Percentiles rank a stretch among this genome's conserved stretches.
Conservation (phyloP, 1,140 invertebrate species). For the Hycleus phaleratus region DNA sequence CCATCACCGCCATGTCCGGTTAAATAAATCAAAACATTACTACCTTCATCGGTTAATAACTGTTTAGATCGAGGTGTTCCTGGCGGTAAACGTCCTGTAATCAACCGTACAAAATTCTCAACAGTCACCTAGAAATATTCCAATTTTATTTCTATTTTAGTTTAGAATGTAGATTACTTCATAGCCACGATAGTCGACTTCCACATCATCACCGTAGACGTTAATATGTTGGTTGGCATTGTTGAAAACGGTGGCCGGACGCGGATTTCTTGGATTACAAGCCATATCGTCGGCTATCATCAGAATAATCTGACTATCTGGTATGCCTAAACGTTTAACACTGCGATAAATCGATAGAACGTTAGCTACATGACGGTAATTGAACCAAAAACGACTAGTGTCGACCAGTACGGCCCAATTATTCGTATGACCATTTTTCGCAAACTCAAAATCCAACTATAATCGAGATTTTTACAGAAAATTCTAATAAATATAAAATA, state of each 20-base stretch:
- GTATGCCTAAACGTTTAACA: conserved; percentile 95
- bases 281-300: conserved; percentile 99
- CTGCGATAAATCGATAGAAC: conserved; percentile 96
- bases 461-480: too few relatives aligned
- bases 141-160: background rate
- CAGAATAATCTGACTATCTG: conserved; percentile 92
- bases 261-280: conserved; percentile 94
- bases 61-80: conserved; percentile 93
- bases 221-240: conserved; percentile 97
- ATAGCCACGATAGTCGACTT: conserved; percentile 98
- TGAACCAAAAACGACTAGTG: conserved; percentile 98
- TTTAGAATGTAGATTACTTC: conserved; percentile 54
- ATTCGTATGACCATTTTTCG: conserved; percentile 76
- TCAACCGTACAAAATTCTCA: conserved; percentile 93
- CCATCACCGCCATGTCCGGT: conserved; percentile 98
- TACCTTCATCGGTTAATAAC: conserved; percentile 91
- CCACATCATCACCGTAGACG: conserved; percentile 98
- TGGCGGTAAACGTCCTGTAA: conserved; percentile 85
- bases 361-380: conserved; percentile 98
- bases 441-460: conserved; percentile 31
- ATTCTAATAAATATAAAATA: too few relatives aligned
- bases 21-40: conserved; percentile 96
- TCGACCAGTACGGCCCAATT: conserved; percentile 99
- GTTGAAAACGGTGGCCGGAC: conserved; percentile 97
- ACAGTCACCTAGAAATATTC: conserved; percentile 69